Base-by-base conservation (phyloP, 2,113 vertebrate genomes). In the Raja brachyura region DNA sequence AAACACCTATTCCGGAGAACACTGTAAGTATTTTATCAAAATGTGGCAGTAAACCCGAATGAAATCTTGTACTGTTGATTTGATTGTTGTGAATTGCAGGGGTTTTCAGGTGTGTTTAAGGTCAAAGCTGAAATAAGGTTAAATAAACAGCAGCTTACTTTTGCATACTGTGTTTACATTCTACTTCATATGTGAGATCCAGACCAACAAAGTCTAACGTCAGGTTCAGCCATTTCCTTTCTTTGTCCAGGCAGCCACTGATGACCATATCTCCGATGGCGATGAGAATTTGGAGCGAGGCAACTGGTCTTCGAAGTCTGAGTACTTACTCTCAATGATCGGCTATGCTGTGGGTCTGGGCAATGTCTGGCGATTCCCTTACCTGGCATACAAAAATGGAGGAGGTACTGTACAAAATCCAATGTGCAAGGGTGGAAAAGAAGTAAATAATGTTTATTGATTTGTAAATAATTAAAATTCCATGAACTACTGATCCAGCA, bases 291-390 rank as follows among this genome's bases (percentile, higher is more conserved):
- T 31, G 0, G 97, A 98, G 2, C 97, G 98, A 11, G 98, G 97
- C 7, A 98, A 98, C 96, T 99, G 98, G 98, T 95, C 97, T 0
- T 98, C 48, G 93, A 99, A 99, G 94, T 95, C 74, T 0, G 98
- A 99, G 78, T 99, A 99, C 93, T 96, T 99, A 93, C 96, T 99
- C 0, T 99, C 98, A 83, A 97, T 98, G 96, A 96, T 99, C 54
- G 98, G 98, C 94, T 98, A 99, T 0, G 98, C 98, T 4, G 98
- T 99, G 39, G 98, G 98, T 63, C 95, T 99, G 78, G 98, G 98
- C 79, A 99, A 99, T 16, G 97, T 99, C 63, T 99, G 98, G 98
- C 96, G 98, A 78, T 99, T 99, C 94, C 98, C 98, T 0, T 99
- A 98, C 94, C 95, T 99, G 94, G 97, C 98, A 66, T 99, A 99